phyloP scores from a whole-genome alignment of 2,797 vertebrate genomes.

The Syngnathus rostellatus region DNA sequence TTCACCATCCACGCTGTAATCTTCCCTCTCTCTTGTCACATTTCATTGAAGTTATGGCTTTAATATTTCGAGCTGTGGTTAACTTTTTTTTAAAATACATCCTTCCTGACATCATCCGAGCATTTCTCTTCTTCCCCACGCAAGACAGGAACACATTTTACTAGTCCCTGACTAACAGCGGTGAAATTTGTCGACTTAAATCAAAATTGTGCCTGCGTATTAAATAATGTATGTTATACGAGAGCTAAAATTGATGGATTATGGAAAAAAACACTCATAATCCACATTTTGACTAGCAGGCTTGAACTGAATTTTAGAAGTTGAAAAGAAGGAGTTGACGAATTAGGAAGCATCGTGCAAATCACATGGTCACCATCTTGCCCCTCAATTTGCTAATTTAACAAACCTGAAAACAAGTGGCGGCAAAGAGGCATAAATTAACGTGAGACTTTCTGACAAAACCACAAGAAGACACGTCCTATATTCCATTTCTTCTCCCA shows the following conservation, averaged over 20 bases:
- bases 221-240: background rate
- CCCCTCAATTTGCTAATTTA: background rate
- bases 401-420: conserved; percentile 8
- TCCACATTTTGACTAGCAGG: background rate
- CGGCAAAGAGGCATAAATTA: conserved; percentile 20
- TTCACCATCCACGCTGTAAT: background rate
- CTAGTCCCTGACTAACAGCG: background rate
- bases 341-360: background rate
- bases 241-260: background rate
- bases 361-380: background rate
- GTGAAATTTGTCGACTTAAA: background rate
- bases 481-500: conserved; percentile 41
- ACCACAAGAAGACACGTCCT: conserved; percentile 58
- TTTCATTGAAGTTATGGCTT: conserved; percentile 2
- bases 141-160: background rate
- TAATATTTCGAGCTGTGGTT: background rate
- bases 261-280: background rate
- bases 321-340: too few relatives aligned
- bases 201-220: background rate
- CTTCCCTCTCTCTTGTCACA: background rate
- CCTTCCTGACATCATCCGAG: background rate
- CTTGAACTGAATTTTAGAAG: background rate
- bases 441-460: conserved; percentile 47
- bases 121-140: background rate
- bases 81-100: background rate